phyloP scores from a whole-genome alignment of 2,113 vertebrate genomes.

The Brienomyrus brachyistius region DNA sequence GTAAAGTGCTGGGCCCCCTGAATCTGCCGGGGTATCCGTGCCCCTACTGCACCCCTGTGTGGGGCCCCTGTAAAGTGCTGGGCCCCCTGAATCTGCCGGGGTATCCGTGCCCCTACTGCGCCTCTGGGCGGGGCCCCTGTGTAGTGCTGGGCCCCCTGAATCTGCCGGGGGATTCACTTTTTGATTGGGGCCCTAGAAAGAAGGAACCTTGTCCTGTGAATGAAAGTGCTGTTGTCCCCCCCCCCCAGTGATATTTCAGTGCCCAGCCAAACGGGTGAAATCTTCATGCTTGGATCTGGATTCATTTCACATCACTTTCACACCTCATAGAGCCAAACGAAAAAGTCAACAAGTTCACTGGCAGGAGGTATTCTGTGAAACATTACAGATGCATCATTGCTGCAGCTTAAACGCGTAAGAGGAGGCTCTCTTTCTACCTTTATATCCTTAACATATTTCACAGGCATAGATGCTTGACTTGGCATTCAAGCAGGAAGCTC shows the following conservation, averaged over 20 bases:
- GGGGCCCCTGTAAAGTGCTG: too few relatives aligned
- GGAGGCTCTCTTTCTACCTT: background rate
- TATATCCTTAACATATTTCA: background rate
- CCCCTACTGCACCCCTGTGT: too few relatives aligned
- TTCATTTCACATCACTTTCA: background rate
- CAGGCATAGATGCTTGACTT: background rate
- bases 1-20: too few relatives aligned
- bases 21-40: too few relatives aligned
- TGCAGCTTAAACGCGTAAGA: background rate
- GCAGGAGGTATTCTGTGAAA: background rate
- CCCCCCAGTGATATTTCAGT: background rate
- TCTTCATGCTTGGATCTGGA: background rate
- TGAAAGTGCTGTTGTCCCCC: background rate
- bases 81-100: too few relatives aligned
- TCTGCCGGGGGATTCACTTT: too few relatives aligned
- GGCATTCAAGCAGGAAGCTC: background rate
- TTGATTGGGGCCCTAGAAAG: too few relatives aligned
- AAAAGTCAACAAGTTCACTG: background rate
- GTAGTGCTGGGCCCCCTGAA: too few relatives aligned
- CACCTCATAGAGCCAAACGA: background rate
- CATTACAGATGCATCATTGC: background rate
- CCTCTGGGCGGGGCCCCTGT: too few relatives aligned
- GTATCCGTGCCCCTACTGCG: too few relatives aligned
- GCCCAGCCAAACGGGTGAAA: background rate
- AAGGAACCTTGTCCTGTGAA: background rate